Percentiles rank a stretch among this genome's conserved stretches.
Conservation (phyloP, 1,140 invertebrate species). For the Trypoxylus dichotomus region DNA sequence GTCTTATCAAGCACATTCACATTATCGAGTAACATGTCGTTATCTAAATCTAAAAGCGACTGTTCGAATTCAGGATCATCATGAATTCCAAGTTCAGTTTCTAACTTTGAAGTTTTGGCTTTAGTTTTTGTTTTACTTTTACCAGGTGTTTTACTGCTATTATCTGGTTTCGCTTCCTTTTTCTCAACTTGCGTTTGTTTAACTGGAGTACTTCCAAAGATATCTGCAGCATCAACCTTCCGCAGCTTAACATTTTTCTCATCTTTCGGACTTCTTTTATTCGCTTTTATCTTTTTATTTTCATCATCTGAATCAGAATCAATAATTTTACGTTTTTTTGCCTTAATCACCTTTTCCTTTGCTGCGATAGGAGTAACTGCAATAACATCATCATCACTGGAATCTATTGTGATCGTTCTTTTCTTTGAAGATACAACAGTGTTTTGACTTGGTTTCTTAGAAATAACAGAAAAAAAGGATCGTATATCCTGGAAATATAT, state of each 20-base stretch:
- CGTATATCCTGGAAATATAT: conserved; percentile 56
- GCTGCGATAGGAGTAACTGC: conserved; percentile 42
- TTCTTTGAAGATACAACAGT: conserved; percentile 29
- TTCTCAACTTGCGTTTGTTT: conserved; percentile 45
- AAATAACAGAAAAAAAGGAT: conserved; percentile 52
- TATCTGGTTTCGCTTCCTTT: conserved; percentile 29
- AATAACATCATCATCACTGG: conserved; percentile 48
- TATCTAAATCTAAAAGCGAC: conserved; percentile 65
- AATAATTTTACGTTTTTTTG: conserved; percentile 43
- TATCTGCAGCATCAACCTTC: conserved; percentile 45
- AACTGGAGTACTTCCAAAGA: conserved; percentile 55
- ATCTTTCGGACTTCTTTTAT: conserved; percentile 30
- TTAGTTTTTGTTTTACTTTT: conserved; percentile 29
- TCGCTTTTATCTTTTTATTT: conserved; percentile 30
- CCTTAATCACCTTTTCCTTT: conserved; percentile 34
- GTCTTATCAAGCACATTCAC: conserved; percentile 48
- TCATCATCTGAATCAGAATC: conserved; percentile 54
- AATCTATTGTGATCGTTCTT: conserved; percentile 35
- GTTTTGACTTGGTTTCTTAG: conserved; percentile 42
- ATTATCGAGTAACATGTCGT: conserved; percentile 46
- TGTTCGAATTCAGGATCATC: conserved; percentile 70
- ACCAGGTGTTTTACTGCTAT: conserved; percentile 27
- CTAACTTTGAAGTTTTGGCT: conserved; percentile 48
- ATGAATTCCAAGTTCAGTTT: conserved; percentile 60
- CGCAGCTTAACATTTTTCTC: conserved; percentile 37